These are phyloP conservation scores for Drosophila kohkoa DNA, from an alignment of 1,140 invertebrate species.

Conservation along the genomic window DNA sequence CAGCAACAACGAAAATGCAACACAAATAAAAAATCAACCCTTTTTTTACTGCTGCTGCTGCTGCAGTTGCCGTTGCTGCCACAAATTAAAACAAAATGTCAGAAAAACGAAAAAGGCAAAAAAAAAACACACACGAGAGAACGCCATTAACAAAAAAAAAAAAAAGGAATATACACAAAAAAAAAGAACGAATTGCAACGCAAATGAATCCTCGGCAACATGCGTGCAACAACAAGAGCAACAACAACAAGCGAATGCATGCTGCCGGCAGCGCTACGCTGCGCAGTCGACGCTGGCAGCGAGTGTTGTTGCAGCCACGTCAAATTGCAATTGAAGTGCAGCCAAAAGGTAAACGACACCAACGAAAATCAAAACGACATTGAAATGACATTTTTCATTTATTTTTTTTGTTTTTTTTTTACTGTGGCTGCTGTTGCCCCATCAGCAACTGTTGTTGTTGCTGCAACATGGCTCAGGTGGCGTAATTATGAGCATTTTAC, in stretches of 20 bases:
- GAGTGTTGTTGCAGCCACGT: conserved; percentile 39
- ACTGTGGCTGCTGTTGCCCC: background rate
- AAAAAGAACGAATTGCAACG: conserved; percentile 45
- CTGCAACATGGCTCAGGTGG: conserved; percentile 17
- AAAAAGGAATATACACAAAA: conserved; percentile 12
- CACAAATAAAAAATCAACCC: conserved; percentile 73
- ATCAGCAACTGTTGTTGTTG: conserved; percentile 7
- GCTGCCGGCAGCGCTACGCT: conserved; percentile 20
- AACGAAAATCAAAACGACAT: conserved; percentile 79
- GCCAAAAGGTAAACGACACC: conserved; percentile 82
- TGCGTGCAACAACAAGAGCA: conserved; percentile 70
- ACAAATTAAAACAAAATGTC: conserved; percentile 84
- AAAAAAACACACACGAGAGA: conserved; percentile 27
- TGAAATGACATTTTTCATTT: conserved; percentile 83
- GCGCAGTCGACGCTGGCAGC: conserved; percentile 22
- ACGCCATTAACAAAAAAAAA: conserved; percentile 39
- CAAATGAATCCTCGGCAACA: conserved; percentile 77
- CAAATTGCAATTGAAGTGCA: conserved; percentile 82
- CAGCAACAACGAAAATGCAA: conserved; percentile 52
- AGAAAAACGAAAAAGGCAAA: conserved; percentile 64
- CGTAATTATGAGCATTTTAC: conserved; percentile 71
- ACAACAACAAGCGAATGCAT: conserved; percentile 4
- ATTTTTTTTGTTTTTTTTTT: conserved; percentile 36
- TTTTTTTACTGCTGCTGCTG: conserved; percentile 47
- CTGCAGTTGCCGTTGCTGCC: conserved; percentile 60